Evolutionary conservation across 2,888 invertebrate species (phyloP), one percentile per base, ranked within the genome.

Genomic region (Macaria liturata): DNA sequence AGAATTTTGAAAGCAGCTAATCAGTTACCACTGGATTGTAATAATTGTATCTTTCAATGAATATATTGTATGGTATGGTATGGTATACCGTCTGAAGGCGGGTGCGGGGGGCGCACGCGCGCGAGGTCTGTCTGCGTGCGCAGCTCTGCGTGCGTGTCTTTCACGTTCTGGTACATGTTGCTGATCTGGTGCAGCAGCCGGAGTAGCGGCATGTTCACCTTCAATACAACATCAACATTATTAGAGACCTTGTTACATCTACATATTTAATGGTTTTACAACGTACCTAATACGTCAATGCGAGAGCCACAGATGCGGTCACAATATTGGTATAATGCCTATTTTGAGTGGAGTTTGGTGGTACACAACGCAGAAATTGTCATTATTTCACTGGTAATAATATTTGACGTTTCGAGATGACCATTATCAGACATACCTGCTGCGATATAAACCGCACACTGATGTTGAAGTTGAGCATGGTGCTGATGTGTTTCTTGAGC

Each of bases 151-250:
- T 98, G 97, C 0, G 98, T 98, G 79, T 98, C 98, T 79, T 98
- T 97, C 1, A 98, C 98, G 82, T 98, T 98, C 86, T 98, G 98
- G 86, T 98, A 98, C 98, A 99, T 98, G 77, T 98, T 98, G 75
- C 97, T 97, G 77, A 99, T 98, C 91, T 99, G 99, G 88, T 99
- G 98, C 59, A 98, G 92, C 52, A 99, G 93, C 51, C 99, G 92
- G 47, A 99, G 88, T 42, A 99, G 89, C 0, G 98, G 98, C 98
- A 99, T 98, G 84, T 99, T 99, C 1, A 99, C 95, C 94, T 95
- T 64, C 1, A 30, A 40, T 42, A 42, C 42, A 31, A 49, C 49
- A 2, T n/a, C 32, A 37, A 1, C 34, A 37, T 7, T 20, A 20
- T 20, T 20, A 20, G 20, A 20, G 20, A n/a, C n/a, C n/a, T n/a